A percentile compares a stretch with the other conserved stretches of the same genome.
Evolutionary conservation across 1,140 invertebrate genomes (phyloP).

Genomic region (Gryllus bimaculatus): DNA sequence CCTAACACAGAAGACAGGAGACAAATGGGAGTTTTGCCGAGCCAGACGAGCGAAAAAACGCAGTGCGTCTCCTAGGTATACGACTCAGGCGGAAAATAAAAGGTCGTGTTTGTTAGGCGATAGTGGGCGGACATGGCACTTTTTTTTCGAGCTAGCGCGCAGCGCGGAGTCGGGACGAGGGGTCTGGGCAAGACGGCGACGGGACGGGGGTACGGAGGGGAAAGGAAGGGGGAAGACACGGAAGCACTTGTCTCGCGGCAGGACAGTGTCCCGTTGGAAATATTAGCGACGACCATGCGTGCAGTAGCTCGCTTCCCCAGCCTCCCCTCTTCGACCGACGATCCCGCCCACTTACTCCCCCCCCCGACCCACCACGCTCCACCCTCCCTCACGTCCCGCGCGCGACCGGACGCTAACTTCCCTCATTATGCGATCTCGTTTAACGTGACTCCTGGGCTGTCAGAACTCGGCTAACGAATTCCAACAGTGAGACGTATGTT

Average conservation of each 20-base stretch:
- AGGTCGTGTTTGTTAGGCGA: not conserved
- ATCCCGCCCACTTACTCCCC: too few species aligned
- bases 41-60: not conserved
- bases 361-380: too few species aligned
- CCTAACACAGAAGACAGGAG: not conserved
- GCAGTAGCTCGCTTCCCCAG: too few species aligned
- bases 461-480: not conserved
- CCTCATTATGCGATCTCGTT: not conserved
- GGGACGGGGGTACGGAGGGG: not conserved
- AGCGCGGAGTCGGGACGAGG: not conserved
- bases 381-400: not conserved
- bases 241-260: not conserved
- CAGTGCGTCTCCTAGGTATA: not conserved
- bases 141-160: not conserved
- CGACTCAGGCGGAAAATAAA: not conserved
- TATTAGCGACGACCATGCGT: not conserved
- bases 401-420: conserved; percentile 2
- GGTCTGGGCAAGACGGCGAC: not conserved
- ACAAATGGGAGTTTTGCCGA: not conserved
- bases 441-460: not conserved
- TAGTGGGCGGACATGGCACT: not conserved
- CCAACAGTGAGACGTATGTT: not conserved
- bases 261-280: not conserved
- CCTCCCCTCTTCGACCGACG: not conserved
- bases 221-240: not conserved